Conservation (phyloP, 1,140 invertebrate genomes). For the Amphibalanus amphitrite region DNA sequence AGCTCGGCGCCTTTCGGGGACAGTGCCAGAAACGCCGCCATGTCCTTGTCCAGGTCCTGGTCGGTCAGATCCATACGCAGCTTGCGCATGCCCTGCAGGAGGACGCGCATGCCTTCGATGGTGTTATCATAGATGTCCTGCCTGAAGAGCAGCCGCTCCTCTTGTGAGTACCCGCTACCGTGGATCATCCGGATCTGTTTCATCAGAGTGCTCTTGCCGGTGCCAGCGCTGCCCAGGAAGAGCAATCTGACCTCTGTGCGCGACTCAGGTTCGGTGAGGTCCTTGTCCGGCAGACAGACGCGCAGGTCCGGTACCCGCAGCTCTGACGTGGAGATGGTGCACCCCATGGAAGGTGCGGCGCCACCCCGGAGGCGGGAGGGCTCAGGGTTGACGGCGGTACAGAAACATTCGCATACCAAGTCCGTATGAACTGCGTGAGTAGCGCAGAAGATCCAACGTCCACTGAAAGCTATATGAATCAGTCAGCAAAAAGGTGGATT, state of each 20-base stretch:
- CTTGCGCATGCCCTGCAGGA: not conserved
- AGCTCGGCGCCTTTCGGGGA: not conserved
- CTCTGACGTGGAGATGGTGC: too few species aligned
- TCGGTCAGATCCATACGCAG: not conserved
- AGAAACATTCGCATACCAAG: too few species aligned
- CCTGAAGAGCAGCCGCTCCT: slow-evolving; percentile 21
- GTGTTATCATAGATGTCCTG: not conserved
- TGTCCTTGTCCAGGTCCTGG: not conserved
- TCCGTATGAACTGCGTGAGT: too few species aligned
- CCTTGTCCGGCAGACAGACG: too few species aligned
- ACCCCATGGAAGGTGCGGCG: too few species aligned
- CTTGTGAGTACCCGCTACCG: slow-evolving; percentile 43
- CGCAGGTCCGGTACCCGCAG: too few species aligned
- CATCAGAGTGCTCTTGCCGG: slow-evolving; percentile 53
- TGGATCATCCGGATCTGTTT: slow-evolving; percentile 67
- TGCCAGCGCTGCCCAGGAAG: slow-evolving; percentile 28
- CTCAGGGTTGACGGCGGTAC: too few species aligned
- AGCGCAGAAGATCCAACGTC: too few species aligned
- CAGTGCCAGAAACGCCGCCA: not conserved
- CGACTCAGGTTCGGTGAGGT: too few species aligned
- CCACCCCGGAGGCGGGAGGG: too few species aligned
- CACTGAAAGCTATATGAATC: too few species aligned
- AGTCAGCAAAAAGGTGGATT: too few species aligned
- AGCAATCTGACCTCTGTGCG: slow-evolving; percentile 9
- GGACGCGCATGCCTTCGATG: not conserved